Conservation (phyloP, 1,140 invertebrate species). For the Rhysida immarginata region DNA sequence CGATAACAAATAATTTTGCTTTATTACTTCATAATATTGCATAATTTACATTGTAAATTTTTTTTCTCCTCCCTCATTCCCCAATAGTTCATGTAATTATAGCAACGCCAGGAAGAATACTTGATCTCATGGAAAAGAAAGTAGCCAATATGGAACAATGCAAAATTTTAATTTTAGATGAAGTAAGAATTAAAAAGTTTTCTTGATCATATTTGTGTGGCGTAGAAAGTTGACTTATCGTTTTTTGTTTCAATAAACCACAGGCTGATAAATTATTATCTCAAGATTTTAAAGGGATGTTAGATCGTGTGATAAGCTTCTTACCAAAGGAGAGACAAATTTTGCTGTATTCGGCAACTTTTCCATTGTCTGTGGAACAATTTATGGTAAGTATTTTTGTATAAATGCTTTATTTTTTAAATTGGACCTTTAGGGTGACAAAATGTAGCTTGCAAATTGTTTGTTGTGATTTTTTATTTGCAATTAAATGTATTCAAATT, state of each 20-base stretch:
- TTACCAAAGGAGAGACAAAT: constrained; percentile 93
- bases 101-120: constrained; percentile 95
- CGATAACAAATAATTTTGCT: neutral
- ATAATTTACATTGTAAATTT: neutral
- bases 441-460: too few species aligned
- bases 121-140: constrained; percentile 99
- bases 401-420: too few species aligned
- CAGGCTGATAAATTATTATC: constrained; percentile 93
- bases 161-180: constrained; percentile 92
- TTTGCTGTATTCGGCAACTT: constrained; percentile 96
- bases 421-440: too few species aligned
- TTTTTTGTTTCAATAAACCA: neutral
- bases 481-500: too few species aligned
- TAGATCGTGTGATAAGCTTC: constrained; percentile 88
- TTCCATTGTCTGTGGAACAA: constrained; percentile 96
- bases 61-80: too few species aligned
- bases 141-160: constrained; percentile 92
- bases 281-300: constrained; percentile 98
- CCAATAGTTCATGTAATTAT: constrained; percentile 97
- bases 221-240: neutral
- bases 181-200: constrained; percentile 31
- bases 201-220: constrained; percentile 8
- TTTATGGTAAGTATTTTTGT: constrained; percentile 58
- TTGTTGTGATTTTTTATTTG: too few species aligned
- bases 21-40: neutral